Percentiles rank a stretch among this genome's conserved stretches.
phyloP scores from a whole-genome alignment of 2,797 vertebrate species.

The Lagorchestes hirsutus region DNA sequence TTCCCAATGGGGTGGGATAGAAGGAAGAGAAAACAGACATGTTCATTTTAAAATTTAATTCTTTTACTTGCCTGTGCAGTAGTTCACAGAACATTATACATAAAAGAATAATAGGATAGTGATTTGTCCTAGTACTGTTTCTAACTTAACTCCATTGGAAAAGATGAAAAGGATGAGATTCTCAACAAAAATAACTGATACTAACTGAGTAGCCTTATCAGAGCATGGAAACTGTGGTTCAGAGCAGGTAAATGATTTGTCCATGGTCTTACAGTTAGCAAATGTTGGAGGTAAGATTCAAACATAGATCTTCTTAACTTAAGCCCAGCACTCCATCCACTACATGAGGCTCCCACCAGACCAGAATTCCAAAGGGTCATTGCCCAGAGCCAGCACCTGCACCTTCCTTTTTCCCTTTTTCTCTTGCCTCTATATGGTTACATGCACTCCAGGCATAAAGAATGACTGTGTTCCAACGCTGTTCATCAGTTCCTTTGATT shows the following conservation, averaged over 20 bases:
- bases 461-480: background rate
- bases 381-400: background rate
- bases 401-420: background rate
- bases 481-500: background rate
- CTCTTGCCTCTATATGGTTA: background rate
- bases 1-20: no score
- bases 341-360: background rate
- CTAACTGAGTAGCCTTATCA: background rate
- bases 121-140: background rate
- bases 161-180: background rate
- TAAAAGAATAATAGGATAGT: background rate
- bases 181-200: background rate
- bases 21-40: no score
- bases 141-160: background rate
- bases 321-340: background rate
- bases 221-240: background rate
- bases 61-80: no score
- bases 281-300: background rate
- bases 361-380: background rate
- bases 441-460: background rate
- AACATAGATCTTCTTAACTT: no score
- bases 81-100: background rate
- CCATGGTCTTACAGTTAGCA: background rate
- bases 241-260: background rate
- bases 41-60: no score